Evolutionary conservation across 1,140 invertebrate species (phyloP).

Genomic region (Cydia strobilella): DNA sequence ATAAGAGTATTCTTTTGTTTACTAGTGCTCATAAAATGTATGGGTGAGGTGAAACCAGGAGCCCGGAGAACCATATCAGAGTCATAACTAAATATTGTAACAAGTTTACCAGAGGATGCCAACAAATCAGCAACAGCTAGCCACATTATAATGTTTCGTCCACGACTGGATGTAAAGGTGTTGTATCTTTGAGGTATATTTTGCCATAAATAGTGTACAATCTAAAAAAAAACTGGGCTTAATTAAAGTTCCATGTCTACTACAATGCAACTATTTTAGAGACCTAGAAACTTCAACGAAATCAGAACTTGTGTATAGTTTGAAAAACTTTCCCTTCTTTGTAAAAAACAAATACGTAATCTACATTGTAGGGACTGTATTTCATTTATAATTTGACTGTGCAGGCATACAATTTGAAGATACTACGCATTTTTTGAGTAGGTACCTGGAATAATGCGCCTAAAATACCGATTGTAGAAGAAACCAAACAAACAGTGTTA

Average conservation of each 20-base stretch:
- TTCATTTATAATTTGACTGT: neutral
- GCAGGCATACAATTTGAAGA: neutral
- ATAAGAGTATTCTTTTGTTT: neutral
- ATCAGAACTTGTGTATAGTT: neutral
- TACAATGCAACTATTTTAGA: neutral
- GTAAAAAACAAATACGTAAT: neutral
- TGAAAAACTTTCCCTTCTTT: neutral
- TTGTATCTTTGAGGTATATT: conserved; percentile 74
- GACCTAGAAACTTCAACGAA: neutral
- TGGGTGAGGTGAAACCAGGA: too few species aligned
- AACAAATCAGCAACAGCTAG: conserved; percentile 88
- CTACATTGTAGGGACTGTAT: neutral
- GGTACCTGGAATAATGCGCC: conserved; percentile 88
- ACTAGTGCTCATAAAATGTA: too few species aligned
- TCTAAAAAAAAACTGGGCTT: conserved; percentile 52
- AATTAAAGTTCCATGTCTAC: neutral
- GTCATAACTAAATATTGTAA: conserved; percentile 18
- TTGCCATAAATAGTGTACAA: conserved; percentile 47
- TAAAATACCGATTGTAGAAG: conserved; percentile 85
- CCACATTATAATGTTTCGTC: conserved; percentile 87
- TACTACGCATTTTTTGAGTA: conserved; percentile 28
- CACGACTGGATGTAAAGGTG: conserved; percentile 81
- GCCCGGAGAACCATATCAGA: too few species aligned
- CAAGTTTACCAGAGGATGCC: conserved; percentile 85
- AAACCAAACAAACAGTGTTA: conserved; percentile 86